Conservation (phyloP, 2,888 invertebrate species). For the Chironomus riparius region DNA sequence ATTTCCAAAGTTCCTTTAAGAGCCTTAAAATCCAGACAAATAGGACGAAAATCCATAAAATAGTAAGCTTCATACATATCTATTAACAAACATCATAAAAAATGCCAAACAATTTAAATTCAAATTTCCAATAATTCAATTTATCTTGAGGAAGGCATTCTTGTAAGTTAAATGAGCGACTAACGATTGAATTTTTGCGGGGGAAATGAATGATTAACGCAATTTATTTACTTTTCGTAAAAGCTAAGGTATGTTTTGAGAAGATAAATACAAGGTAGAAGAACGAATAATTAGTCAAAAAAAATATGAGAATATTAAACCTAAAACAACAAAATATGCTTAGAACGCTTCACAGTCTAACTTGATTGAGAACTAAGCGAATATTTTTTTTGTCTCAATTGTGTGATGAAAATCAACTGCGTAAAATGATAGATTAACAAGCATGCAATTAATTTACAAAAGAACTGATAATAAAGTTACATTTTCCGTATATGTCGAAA, state of each 20-base stretch:
- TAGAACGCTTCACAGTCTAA: no score
- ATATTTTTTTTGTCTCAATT: no score
- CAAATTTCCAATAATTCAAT: neutral
- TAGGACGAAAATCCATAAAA: no score
- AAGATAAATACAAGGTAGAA: neutral
- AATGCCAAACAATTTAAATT: neutral
- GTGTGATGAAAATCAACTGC: neutral
- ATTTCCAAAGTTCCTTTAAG: no score
- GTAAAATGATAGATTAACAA: neutral
- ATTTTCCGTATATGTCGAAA: no score
- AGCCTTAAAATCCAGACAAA: no score
- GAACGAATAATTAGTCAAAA: neutral
- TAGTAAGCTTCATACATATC: no score
- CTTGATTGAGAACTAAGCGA: no score
- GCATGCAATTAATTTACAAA: no score
- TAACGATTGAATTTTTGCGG: neutral
- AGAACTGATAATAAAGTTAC: no score
- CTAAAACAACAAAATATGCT: no score
- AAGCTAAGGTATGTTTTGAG: neutral
- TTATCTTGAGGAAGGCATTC: neutral
- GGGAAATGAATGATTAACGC: conserved; percentile 12
- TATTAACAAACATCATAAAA: no score
- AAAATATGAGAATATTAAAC: neutral
- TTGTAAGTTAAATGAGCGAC: neutral
- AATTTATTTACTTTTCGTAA: conserved; percentile 10